Evolutionary conservation across 2,888 invertebrate species (phyloP), one percentile per base, ranked within the genome.

Genomic region (Rhagophthalmus giganteus): DNA sequence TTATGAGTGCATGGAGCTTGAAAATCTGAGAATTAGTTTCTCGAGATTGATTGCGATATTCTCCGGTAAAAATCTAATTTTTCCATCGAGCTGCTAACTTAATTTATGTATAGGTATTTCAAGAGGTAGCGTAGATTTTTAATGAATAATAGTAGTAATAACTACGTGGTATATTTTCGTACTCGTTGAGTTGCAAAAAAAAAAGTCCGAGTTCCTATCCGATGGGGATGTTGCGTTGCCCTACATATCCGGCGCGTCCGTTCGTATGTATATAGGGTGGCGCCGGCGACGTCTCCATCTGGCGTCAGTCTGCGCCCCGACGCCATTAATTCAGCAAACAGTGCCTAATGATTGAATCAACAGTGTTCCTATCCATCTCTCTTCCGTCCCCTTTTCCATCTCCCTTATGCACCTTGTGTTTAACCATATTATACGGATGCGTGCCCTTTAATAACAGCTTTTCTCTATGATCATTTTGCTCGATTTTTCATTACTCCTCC

Each of bases 311-410:
- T 66, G 64, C 71, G 71, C 64, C 72, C 63, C 69, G 71, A 69
- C 72, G 71, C 74, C 72, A 73, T 73, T 72, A 73, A 73, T 73
- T 73, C 72, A 66, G 72, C 74, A 74, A 74, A 74, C 74, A 74
- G 68, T 63, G 71, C 71, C 72, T 74, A 74, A 74, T 74, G 74
- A 74, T 68, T 72, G 74, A 74, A 74, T 74, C 74, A 74, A 74
- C 74, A 74, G 74, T 72, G 72, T 72, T 71, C 65, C 50, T 27
- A 51, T 51, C 55, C 49, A 31, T 55, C 55, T 51, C 47, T 24
- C 31, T 55, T 28, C 16, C 42, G 27, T 37, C 38, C 28, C 24
- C 41, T 38, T 32, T 27, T 47, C 30, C 39, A 10, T 54, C 54
- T 28, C 16, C 26, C 24, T 42, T 44, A 13, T 48, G 33, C 48